Evolutionary conservation across 2,113 vertebrate genomes (phyloP).

Genomic region (Forbesichthys agassizii): DNA sequence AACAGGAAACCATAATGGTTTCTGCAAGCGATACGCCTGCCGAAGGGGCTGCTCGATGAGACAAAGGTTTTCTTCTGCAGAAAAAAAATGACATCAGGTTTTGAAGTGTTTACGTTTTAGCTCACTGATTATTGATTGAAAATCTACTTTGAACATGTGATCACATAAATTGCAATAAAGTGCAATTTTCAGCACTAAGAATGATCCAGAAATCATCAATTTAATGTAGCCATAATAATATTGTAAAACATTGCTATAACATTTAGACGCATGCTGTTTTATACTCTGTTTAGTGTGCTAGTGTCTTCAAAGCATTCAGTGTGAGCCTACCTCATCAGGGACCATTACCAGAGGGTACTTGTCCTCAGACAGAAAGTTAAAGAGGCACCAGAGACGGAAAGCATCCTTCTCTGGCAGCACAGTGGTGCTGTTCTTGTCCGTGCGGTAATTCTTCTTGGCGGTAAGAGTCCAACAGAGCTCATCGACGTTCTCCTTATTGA

Average conservation of each 20-base stretch:
- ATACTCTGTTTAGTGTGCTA: background rate
- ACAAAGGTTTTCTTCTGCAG: conserved; percentile 19
- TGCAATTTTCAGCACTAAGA: background rate
- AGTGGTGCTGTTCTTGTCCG: conserved; percentile 74
- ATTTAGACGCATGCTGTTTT: background rate
- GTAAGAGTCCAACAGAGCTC: conserved; percentile 97
- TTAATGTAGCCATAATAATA: background rate
- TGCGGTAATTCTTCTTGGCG: conserved; percentile 92
- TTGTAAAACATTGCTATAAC: background rate
- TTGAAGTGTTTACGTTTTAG: background rate
- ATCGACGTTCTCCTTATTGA: conserved; percentile 90
- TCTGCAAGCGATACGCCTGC: conserved; percentile 55
- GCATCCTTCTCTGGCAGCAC: conserved; percentile 84
- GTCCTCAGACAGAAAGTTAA: conserved; percentile 98
- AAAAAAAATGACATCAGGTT: conserved; percentile 39
- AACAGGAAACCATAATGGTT: conserved; percentile 66
- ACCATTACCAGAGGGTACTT: conserved; percentile 95
- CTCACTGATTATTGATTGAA: too few relatives aligned
- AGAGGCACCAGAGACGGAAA: conserved; percentile 95
- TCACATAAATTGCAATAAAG: too few relatives aligned
- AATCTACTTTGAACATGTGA: too few relatives aligned
- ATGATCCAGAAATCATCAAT: background rate
- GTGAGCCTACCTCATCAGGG: conserved; percentile 87
- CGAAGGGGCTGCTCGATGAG: conserved; percentile 34
- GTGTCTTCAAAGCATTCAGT: background rate